Base-by-base conservation (phyloP, 1,140 invertebrate species). In the Parasteatoda tepidariorum region DNA sequence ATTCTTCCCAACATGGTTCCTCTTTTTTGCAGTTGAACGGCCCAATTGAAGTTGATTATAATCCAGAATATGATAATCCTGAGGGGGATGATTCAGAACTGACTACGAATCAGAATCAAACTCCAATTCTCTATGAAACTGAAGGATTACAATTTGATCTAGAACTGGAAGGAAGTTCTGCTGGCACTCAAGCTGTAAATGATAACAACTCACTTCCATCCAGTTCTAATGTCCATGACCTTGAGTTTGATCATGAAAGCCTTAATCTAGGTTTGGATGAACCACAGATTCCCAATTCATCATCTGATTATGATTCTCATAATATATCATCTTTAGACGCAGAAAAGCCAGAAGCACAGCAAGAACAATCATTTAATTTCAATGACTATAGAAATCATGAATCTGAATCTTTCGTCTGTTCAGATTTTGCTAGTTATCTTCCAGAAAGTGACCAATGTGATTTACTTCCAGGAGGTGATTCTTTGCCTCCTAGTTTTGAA, bases 1-100 rank as follows among this genome's bases (percentile, higher is more conserved):
- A 31, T 64, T 31, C 61, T 26, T 30, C 61, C 18, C 31, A 82
- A 41, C 24, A 24, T 55, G 70, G 48, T 24, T 22, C 66, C 4
- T 48, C 68, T 3, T 85, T 78, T 54, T 26, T 66, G 24, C 84
- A 85, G 57, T 34, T 83, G 74, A 91, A 92, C 87, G 91, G 91
- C 7, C 91, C 91, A 38, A 91, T 91, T 26, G 91, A 92, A 88
- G 89, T 90, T 18, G 91, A 91, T 61, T 91, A 90, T 85, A 88
- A 88, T 84, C 88, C 90, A 70, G 89, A 90, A 86, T 89, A 88
- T 86, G 90, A 90, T 86, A 88, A 86, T 87, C 85, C 88, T 31
- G 59, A 75, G 54, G 83, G 30, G 61, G 73, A 31, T 41, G 38
- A 30, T 61, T 68, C 71, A 76, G 62, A 68, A 48, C 54, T 55